Conservation (phyloP, 2,888 invertebrate species). For the Cantharis rufa region DNA sequence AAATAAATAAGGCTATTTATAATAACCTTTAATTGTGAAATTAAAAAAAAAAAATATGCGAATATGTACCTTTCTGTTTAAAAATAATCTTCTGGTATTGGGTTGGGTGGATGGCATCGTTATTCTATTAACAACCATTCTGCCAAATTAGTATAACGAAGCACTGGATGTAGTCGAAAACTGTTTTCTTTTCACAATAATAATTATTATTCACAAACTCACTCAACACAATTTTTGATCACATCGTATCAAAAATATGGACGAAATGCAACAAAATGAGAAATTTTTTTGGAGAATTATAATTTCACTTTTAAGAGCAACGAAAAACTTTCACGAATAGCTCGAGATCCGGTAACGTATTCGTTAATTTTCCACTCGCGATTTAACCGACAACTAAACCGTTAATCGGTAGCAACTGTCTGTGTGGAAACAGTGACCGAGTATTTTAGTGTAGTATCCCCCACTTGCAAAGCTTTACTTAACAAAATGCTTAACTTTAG, state of each 20-base stretch:
- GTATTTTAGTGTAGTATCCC: constrained; percentile 30
- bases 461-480: constrained; percentile 17
- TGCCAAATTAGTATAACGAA: constrained; percentile 21
- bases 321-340: neutral
- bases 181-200: neutral
- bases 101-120: constrained; percentile 50
- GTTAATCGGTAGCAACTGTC: constrained; percentile 25
- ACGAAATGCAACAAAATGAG: neutral
- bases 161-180: neutral
- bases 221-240: neutral
- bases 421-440: constrained; percentile 30
- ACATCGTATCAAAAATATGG: neutral
- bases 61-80: constrained; percentile 49
- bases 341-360: neutral
- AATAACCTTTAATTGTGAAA: neutral
- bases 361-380: neutral
- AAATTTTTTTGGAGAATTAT: neutral
- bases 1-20: neutral
- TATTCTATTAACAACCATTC: constrained; percentile 53
- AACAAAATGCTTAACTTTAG: constrained; percentile 23
- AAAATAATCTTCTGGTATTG: constrained; percentile 48
- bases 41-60: neutral
- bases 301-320: neutral
- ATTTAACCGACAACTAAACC: neutral
- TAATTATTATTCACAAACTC: neutral